Base-by-base conservation (phyloP, 1,140 invertebrate genomes). In the Popillia japonica region DNA sequence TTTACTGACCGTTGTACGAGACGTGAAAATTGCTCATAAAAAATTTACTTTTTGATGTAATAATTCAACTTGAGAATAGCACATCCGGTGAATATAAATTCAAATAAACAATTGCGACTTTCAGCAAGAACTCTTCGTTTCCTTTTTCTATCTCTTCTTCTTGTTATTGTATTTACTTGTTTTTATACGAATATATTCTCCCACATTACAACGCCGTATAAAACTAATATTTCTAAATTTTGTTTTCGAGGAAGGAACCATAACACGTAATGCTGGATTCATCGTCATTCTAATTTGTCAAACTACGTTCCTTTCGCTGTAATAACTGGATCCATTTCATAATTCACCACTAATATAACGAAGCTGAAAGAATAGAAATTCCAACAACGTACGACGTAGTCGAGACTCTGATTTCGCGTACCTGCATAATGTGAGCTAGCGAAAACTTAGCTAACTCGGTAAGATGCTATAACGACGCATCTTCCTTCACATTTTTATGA, bases 1-100 rank as follows among this genome's bases (percentile, higher is more conserved):
- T 72, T 72, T 72, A 72, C 64, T 40, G 64, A 72, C 64, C 64
- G 22, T 72, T 72, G 64, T 72, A 22, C 64, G 64, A 72, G 22
- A 23, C 64, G 22, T n/a, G 64, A 72, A 72, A 72, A 72, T 72
- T 72, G 64, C 27, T 27, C 20, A 27, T 72, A 72, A 72, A 72
- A 72, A 10, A 72, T 72, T 72, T 34, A 72, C 9, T 72, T 27
- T n/a, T 40, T 72, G 8, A 11, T 11, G 64, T 22, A 72, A 72
- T 72, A 72, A 72, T 27, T 72, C 64, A 72, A 40, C 20, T 17
- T 10, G 64, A 27, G 64, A 72, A 40, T 11, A 22, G 64, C 20
- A 22, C 22, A 55, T 55, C 64, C 22, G 22, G 64, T 14, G 8
- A 14, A 72, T 22, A 72, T 72, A 72, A 72, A 72, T 72, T 23